Evolutionary conservation across 2,888 invertebrate species (phyloP).

Genomic region (Pocota personata): DNA sequence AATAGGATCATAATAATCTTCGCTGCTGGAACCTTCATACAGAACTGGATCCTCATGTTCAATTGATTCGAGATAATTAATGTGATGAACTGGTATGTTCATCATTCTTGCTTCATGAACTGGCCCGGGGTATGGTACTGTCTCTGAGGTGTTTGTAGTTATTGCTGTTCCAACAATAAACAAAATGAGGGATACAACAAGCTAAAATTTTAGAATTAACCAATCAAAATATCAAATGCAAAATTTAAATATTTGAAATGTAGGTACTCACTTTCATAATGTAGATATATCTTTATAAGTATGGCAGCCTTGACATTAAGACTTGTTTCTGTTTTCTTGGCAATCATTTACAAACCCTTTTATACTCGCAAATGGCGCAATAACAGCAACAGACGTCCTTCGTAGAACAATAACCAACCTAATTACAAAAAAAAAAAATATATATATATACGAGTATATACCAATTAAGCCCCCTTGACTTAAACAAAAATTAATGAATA

Average conservation of each 20-base stretch:
- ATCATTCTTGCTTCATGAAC: constrained; percentile 41
- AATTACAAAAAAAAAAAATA: not conserved
- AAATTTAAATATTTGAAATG: not conserved
- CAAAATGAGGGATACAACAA: constrained; percentile 2
- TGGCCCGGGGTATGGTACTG: constrained; percentile 44
- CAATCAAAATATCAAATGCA: not conserved
- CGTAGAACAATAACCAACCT: not conserved
- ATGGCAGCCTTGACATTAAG: not conserved
- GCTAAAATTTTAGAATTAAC: not conserved
- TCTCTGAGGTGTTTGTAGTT: not conserved
- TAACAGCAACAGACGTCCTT: not conserved
- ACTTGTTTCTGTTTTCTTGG: not conserved
- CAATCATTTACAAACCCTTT: not conserved
- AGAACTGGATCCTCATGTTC: constrained; percentile 21
- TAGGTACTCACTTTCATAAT: constrained; percentile 6
- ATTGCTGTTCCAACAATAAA: not conserved
- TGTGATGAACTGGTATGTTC: constrained; percentile 48
- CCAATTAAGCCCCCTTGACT: not conserved
- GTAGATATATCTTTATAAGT: not conserved
- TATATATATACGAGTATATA: too few relatives aligned
- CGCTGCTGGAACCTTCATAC: not conserved
- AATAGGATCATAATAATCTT: not conserved
- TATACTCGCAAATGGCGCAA: constrained; percentile 16
- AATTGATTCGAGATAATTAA: constrained; percentile 5
- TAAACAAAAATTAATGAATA: not conserved